Conservation (phyloP, 1,140 invertebrate genomes). For the Lordiphosa stackelbergi region DNA sequence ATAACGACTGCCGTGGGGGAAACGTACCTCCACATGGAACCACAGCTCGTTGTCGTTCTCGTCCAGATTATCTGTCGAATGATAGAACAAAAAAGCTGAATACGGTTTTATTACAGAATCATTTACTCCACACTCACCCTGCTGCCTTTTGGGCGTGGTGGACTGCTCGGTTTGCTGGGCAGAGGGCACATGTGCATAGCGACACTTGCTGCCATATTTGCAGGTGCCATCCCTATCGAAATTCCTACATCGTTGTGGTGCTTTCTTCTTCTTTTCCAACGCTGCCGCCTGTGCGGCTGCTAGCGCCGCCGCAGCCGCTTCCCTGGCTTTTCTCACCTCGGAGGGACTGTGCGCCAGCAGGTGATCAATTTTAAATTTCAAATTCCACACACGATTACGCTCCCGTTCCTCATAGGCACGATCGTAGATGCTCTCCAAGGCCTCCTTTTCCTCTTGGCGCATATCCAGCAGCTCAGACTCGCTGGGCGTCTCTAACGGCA, state of each 20-base stretch:
- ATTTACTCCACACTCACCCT: not conserved
- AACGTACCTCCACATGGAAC: slow-evolving; percentile 85
- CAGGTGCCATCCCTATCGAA: slow-evolving; percentile 82
- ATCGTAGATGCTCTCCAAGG: slow-evolving; percentile 86
- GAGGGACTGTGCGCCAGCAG: slow-evolving; percentile 79
- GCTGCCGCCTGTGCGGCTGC: slow-evolving; percentile 36
- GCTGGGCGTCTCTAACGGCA: slow-evolving; percentile 38
- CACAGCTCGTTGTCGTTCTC: slow-evolving; percentile 69
- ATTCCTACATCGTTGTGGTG: slow-evolving; percentile 81
- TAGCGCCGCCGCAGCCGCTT: slow-evolving; percentile 58
- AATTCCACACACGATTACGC: slow-evolving; percentile 81
- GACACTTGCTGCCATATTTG: slow-evolving; percentile 84
- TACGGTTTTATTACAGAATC: not conserved
- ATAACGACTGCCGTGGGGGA: slow-evolving; percentile 83
- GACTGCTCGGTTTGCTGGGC: slow-evolving; percentile 38
- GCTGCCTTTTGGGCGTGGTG: slow-evolving; percentile 25
- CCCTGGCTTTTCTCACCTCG: slow-evolving; percentile 79
- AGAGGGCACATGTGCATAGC: slow-evolving; percentile 83
- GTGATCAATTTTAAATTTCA: slow-evolving; percentile 83
- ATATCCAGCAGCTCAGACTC: slow-evolving; percentile 81
- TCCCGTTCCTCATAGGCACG: slow-evolving; percentile 83
- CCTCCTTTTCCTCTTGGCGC: slow-evolving; percentile 83
- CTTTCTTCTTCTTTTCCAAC: slow-evolving; percentile 78
- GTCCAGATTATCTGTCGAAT: slow-evolving; percentile 33
- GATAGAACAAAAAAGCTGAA: not conserved